Conservation (phyloP, 2,797 vertebrate genomes). For the Malurus leucopterus region DNA sequence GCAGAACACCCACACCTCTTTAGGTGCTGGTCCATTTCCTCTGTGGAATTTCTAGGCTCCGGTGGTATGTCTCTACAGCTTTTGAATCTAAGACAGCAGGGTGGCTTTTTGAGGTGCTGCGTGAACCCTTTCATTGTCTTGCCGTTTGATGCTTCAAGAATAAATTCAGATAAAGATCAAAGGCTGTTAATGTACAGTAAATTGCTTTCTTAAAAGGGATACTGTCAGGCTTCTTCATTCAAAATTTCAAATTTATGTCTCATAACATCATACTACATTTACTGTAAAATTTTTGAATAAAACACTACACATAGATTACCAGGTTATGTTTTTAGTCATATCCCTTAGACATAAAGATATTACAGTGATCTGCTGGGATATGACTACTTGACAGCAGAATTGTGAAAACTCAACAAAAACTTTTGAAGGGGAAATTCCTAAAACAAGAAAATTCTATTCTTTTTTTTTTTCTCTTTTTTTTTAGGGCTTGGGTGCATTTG, state of each 20-base stretch:
- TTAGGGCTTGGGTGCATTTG: background rate
- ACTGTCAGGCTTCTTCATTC: background rate
- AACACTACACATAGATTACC: background rate
- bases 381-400: background rate
- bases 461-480: background rate
- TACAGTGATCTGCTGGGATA: background rate
- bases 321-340: background rate
- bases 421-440: background rate
- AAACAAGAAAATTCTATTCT: background rate
- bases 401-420: background rate
- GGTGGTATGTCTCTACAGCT: slow-evolving; percentile 69
- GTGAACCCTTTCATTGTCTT: slow-evolving; percentile 74
- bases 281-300: background rate
- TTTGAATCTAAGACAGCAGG: slow-evolving; percentile 60
- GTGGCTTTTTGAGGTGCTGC: slow-evolving; percentile 62
- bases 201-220: slow-evolving; percentile 9
- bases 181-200: background rate
- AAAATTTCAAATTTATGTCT: background rate
- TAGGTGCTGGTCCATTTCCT: slow-evolving; percentile 73
- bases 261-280: background rate
- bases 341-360: background rate
- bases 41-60: slow-evolving; percentile 71
- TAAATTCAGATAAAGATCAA: background rate
- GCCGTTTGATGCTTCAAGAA: background rate
- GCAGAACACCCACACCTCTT: slow-evolving; percentile 67